These are phyloP conservation scores for Drosophila melanica DNA, from an alignment of 1,140 invertebrate species.

Conservation along the genomic window DNA sequence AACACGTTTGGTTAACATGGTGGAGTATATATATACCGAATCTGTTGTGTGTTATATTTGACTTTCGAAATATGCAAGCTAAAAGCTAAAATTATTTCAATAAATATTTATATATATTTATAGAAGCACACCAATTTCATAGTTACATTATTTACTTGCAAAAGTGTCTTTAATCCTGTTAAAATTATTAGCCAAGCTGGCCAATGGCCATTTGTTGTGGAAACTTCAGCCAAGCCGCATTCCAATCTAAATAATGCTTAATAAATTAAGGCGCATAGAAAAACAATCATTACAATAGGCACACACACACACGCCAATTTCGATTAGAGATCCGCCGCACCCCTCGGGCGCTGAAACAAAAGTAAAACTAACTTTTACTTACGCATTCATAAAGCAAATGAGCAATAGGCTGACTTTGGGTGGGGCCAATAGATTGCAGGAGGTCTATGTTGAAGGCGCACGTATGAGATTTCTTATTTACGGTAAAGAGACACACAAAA, in stretches of 20 bases:
- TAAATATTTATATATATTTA: not conserved
- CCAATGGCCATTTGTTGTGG: constrained; percentile 32
- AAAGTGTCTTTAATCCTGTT: constrained; percentile 20
- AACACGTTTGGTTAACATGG: too few species aligned
- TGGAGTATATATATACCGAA: too few species aligned
- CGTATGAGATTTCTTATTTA: constrained; percentile 84
- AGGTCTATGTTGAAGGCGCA: constrained; percentile 56
- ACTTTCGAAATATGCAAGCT: too few species aligned
- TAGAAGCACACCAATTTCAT: too few species aligned
- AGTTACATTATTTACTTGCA: constrained; percentile 17
- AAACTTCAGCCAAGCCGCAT: constrained; percentile 6
- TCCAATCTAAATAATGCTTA: constrained; percentile 69
- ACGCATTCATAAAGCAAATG: constrained; percentile 65
- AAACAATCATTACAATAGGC: constrained; percentile 77
- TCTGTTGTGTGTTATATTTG: too few species aligned
- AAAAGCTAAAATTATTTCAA: too few species aligned
- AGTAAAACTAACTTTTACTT: constrained; percentile 73
- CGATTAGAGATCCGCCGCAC: constrained; percentile 52
- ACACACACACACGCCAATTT: constrained; percentile 53
- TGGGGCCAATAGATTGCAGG: constrained; percentile 6
- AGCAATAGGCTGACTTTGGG: constrained; percentile 18
- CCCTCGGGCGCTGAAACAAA: constrained; percentile 40
- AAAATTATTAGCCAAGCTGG: not conserved
- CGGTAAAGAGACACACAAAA: constrained; percentile 78
- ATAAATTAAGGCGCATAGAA: constrained; percentile 70